Evolutionary conservation across 2,113 vertebrate genomes (phyloP), one percentile per base, ranked within the genome.

Genomic region (Dicaeum eximium): DNA sequence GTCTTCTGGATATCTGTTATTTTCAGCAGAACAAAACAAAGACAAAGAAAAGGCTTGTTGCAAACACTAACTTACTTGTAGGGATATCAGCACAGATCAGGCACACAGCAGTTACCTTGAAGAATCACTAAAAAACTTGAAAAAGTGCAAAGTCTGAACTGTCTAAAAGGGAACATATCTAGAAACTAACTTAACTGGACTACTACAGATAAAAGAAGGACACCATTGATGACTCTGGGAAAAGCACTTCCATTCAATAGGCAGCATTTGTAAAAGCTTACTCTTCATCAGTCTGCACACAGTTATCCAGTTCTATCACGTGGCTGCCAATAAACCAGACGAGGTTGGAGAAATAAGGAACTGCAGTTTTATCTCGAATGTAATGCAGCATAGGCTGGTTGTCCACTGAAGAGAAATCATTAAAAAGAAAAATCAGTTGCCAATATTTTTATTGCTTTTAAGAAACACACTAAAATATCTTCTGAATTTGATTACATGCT

Each of bases 291-390:
- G 99, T 99, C 97, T 99, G 99, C 91, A 99, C 99, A 64, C 99
- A 99, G 97, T 99, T 99, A 97, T 99, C 99, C 96, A 99, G 98
- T 71, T 99, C 99, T 35, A 99, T 99, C 94, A 99, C 99, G 2
- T 99, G 99, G 95, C 99, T 99, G 77, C 99, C 99, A 54, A 99
- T 99, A 95, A 99, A 99, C 99, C 99, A 99, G 77, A 99, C 99
- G 64, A 99, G 97, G 96, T 99, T 99, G 97, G 99, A 99, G 98
- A 99, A 99, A 97, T 99, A 99, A 4, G 99, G 99, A 47, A 99
- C 99, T 0, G 99, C 99, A 1, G 99, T 99, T 98, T 99, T 99
- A 96, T 99, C 99, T 87, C 99, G 97, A 94, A 99, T 99, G 95
- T 99, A 99, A 97, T 99, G 99, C 93, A 99, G 98, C 99, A 99